Evolutionary conservation across 1,140 invertebrate species (phyloP).

Genomic region (Cyclargus thomasi): DNA sequence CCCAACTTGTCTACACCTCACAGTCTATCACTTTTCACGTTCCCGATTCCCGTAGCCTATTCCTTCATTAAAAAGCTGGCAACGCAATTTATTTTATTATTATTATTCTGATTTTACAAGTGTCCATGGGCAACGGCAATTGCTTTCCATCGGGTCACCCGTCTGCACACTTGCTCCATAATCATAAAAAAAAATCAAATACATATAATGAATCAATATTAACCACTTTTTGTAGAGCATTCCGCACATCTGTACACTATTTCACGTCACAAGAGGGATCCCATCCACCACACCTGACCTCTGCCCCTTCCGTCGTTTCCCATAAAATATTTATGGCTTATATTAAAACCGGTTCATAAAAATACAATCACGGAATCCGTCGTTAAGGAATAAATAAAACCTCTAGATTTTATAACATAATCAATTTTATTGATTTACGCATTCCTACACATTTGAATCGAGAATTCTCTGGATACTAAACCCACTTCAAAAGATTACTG

Average conservation of each 20-base stretch:
- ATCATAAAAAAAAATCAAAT: too few relatives aligned
- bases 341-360: slow-evolving; percentile 1
- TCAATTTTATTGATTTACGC: slow-evolving; percentile 1
- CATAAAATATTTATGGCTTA: slow-evolving; percentile 1
- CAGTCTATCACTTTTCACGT: too few relatives aligned
- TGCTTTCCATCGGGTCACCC: too few relatives aligned
- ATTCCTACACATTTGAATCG: background rate
- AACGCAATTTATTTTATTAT: too few relatives aligned
- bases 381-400: slow-evolving; percentile 3
- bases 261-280: background rate
- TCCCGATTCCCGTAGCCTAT: too few relatives aligned
- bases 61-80: too few relatives aligned
- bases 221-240: background rate
- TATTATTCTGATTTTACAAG: too few relatives aligned
- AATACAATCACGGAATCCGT: slow-evolving; percentile 1
- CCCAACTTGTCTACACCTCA: too few relatives aligned
- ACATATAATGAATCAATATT: background rate
- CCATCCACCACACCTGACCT: background rate
- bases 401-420: background rate
- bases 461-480: background rate
- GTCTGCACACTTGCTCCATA: too few relatives aligned
- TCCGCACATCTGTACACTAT: background rate
- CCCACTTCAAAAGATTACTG: background rate
- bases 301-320: background rate
- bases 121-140: too few relatives aligned